Evolutionary conservation across 1,140 invertebrate genomes (phyloP), one percentile per base, ranked within the genome.

Genomic region (Drosophila azteca): DNA sequence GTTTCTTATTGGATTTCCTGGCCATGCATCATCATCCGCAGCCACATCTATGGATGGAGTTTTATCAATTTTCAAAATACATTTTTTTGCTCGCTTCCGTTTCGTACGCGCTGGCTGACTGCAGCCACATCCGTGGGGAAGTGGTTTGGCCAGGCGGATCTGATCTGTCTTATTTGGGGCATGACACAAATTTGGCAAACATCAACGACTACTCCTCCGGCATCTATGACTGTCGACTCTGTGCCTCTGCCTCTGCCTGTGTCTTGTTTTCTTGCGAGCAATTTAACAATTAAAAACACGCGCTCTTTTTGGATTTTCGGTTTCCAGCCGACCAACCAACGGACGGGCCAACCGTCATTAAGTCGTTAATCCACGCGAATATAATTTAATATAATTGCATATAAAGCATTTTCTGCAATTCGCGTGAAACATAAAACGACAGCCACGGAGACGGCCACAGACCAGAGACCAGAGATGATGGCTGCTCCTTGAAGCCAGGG

Each of bases 341-440:
- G n/a, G 71, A 39, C 53, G 51, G 45, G 63, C 61, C 77, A 59
- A 76, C 70, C 84, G 75, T 88, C 83, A 87, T 88, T 88, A 87
- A 77, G 75, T 87, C 63, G 83, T 87, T 87, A 87, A 87, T 87
- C 83, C 83, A 88, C 76, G 83, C 83, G 83, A 88, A 88, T 72
- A 87, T 87, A 87, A 87, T 87, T 87, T 87, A 88, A 83, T 88
- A 88, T 87, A 87, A 87, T 87, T 87, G 82, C 82, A 83, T 71
- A 68, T 51, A 75, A 51, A 73, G 35, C 51, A 84, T 59, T 75
- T 73, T 69, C 46, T 76, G 52, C 66, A 80, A 78, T 82, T 85
- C 82, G 78, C 82, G 67, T 70, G 82, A 87, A 87, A 77, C 55
- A 61, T 55, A 71, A 70, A 75, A 60, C 54, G 53, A 76, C 50